phyloP scores from a whole-genome alignment of 2,113 vertebrate species.

The Tyto alba region DNA sequence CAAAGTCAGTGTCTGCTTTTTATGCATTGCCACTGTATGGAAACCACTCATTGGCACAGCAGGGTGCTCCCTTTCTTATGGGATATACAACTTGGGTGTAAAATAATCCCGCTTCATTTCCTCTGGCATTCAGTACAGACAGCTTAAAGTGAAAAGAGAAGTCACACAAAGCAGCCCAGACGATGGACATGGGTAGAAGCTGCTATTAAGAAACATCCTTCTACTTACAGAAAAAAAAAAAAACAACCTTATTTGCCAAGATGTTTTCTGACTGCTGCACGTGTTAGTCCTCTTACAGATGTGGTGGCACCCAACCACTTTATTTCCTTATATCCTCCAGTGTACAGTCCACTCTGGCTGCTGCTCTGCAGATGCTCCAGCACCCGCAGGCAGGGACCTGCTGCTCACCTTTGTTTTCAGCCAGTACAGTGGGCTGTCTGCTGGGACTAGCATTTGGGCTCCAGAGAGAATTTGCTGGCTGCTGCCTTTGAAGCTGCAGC shows the following conservation, averaged over 20 bases:
- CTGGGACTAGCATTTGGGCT: slow-evolving; percentile 4
- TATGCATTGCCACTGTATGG: slow-evolving; percentile 24
- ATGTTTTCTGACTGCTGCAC: not conserved
- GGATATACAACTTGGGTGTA: slow-evolving; percentile 53
- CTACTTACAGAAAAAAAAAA: not conserved
- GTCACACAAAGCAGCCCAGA: slow-evolving; percentile 30
- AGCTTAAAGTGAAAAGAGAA: slow-evolving; percentile 44
- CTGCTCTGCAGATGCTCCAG: not conserved
- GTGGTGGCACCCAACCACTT: not conserved
- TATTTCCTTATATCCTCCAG: not conserved
- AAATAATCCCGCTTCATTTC: slow-evolving; percentile 54
- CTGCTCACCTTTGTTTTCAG: slow-evolving; percentile 7
- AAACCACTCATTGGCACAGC: slow-evolving; percentile 62
- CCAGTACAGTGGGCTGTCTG: not conserved
- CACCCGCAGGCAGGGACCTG: not conserved
- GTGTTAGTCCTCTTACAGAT: not conserved
- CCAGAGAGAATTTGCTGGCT: slow-evolving; percentile 20
- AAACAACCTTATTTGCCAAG: not conserved
- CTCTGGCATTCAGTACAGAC: slow-evolving; percentile 15
- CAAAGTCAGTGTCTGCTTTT: slow-evolving; percentile 47
- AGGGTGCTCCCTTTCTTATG: slow-evolving; percentile 48
- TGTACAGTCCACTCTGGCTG: not conserved
- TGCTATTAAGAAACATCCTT: slow-evolving; percentile 1
- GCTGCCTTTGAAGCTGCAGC: slow-evolving; percentile 26
- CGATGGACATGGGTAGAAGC: not conserved